A percentile compares a stretch with the other conserved stretches of the same genome.
Conservation (phyloP, 2,797 vertebrate species). For the Chrysocyon brachyurus region DNA sequence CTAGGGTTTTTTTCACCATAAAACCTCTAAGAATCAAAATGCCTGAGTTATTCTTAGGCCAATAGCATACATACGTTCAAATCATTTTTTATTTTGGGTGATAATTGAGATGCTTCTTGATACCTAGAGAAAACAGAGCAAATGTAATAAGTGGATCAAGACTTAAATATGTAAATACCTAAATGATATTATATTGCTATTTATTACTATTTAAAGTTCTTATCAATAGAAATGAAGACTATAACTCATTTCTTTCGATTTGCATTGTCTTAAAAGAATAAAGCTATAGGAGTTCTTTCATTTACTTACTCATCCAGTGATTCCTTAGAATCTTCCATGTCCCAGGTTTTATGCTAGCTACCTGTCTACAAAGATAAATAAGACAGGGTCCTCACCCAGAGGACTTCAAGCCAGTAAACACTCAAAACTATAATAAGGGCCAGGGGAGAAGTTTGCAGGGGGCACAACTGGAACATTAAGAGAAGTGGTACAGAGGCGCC, state of each 20-base stretch:
- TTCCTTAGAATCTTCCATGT: background rate
- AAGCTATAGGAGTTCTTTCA: background rate
- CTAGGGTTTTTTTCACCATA: background rate
- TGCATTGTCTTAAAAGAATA: background rate
- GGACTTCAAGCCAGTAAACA: background rate
- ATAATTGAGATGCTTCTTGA: background rate
- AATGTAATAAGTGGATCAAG: background rate
- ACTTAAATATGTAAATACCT: background rate
- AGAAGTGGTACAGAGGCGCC: background rate
- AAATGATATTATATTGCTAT: background rate
- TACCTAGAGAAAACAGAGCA: background rate
- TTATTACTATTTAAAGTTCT: conserved; percentile 16
- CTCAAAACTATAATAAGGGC: background rate
- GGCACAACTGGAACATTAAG: background rate
- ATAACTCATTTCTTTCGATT: background rate
- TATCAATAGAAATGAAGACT: background rate
- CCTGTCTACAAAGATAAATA: background rate
- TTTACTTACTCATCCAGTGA: background rate
- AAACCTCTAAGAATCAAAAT: conserved; percentile 14
- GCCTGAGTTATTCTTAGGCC: background rate
- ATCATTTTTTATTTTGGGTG: background rate
- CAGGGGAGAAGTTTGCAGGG: background rate
- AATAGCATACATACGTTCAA: background rate
- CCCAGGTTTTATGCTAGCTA: background rate
- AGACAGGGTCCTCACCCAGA: background rate